Percentiles rank a stretch among this genome's conserved stretches.
phyloP scores from a whole-genome alignment of 2,888 invertebrate genomes.

The Pseudeuparius sepicola region DNA sequence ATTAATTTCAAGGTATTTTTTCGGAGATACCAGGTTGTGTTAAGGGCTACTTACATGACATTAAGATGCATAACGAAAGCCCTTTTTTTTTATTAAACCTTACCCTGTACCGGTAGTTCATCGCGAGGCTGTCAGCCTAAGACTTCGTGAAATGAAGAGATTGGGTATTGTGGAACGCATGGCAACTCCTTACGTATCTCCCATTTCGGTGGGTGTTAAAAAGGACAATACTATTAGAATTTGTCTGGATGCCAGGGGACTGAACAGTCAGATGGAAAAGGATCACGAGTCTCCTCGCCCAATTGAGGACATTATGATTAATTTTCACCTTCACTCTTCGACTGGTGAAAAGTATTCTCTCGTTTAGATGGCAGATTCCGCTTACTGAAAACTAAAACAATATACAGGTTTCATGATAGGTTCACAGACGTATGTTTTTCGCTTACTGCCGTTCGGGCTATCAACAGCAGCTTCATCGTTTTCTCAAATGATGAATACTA shows the following conservation, averaged over 20 bases:
- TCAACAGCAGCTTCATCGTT: slow-evolving; percentile 24
- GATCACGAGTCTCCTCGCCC: slow-evolving; percentile 26
- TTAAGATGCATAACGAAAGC: slow-evolving; percentile 7
- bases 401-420: slow-evolving; percentile 21
- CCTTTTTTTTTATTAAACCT: slow-evolving; percentile 9
- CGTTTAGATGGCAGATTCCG: slow-evolving; percentile 22
- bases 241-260: slow-evolving; percentile 12
- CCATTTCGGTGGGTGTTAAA: slow-evolving; percentile 14
- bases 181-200: slow-evolving; percentile 12
- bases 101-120: slow-evolving; percentile 13
- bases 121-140: slow-evolving; percentile 5
- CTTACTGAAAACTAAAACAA: slow-evolving; percentile 15
- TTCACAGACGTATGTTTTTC: slow-evolving; percentile 25
- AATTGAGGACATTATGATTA: slow-evolving; percentile 20
- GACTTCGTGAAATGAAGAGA: slow-evolving; percentile 13
- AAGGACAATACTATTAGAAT: slow-evolving; percentile 13
- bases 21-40: slow-evolving; percentile 10
- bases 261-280: slow-evolving; percentile 23
- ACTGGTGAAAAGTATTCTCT: slow-evolving; percentile 7
- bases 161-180: slow-evolving; percentile 9
- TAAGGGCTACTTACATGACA: slow-evolving; percentile 9
- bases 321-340: slow-evolving; percentile 1
- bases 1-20: too few species aligned
- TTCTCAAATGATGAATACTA: slow-evolving; percentile 14
- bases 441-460: slow-evolving; percentile 28